Evolutionary conservation across 2,797 vertebrate species (phyloP), one percentile per base, ranked within the genome.

Genomic region (Darevskia mixta): DNA sequence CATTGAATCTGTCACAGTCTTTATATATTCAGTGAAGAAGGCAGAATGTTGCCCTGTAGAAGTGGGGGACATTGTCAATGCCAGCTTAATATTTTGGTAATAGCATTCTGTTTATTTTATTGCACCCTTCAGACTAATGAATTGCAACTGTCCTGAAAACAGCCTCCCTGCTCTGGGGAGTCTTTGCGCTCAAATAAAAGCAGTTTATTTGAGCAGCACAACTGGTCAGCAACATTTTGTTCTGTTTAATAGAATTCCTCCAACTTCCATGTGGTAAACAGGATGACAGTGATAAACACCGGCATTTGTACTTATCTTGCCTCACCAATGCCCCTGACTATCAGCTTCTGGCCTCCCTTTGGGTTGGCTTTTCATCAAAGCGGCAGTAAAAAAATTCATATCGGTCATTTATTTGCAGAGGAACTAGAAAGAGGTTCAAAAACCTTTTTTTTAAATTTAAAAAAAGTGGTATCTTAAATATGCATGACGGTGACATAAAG

Each of bases 321-420:
- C 78, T 90, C 29, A 27, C 88, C 67, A 7, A 45, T n/a, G 38
- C 0, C 29, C 61, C 20, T 29, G 38, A 29, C n/a, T 41, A 20
- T 83, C 66, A 64, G 41, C 79, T 79, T 88, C 72, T 25, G 1
- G 49, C 87, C 55, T 45, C 45, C 55, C 84, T 6, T 81, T 5
- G 17, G 13, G 17, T 43, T 11, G 38, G 55, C 11, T 93, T 88
- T 91, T 27, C 20, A 23, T 90, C 90, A 73, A 82, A 91, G 78
- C 2, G 64, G 87, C 49, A 66, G 55, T 66, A 13, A 67, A 61
- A 55, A 35, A 71, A 91, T 84, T 86, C 5, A 0, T 58, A 15
- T 81, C 77, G 83, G 75, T 4, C 58, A 72, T 66, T 38, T 3
- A 67, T 89, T 91, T 83, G 66, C 38, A 11, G 20, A 49, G 29